phyloP scores from a whole-genome alignment of 2,113 vertebrate genomes.

The Sigmodon hispidus region DNA sequence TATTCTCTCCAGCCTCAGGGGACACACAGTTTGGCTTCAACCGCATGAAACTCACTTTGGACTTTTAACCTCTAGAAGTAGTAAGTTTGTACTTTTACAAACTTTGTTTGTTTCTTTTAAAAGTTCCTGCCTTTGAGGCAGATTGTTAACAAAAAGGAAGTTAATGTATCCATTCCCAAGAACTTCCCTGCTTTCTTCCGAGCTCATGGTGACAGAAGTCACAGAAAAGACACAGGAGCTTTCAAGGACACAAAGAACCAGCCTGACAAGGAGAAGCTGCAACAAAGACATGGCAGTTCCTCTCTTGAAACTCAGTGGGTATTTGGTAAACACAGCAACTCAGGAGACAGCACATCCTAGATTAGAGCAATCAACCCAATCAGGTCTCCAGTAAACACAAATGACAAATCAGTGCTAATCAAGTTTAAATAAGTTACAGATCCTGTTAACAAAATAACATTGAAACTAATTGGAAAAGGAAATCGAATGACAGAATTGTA shows the following conservation, averaged over 20 bases:
- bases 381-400: not conserved
- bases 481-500: not conserved
- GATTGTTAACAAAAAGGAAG: not conserved
- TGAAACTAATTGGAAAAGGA: conserved; percentile 1
- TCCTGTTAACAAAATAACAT: not conserved
- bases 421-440: not conserved
- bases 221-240: conserved; percentile 57
- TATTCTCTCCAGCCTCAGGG: not conserved
- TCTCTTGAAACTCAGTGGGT: not conserved
- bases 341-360: not conserved
- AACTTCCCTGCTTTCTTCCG: not conserved
- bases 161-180: not conserved
- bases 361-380: not conserved
- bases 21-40: not conserved
- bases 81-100: not conserved
- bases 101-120: too few species aligned
- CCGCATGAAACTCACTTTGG: not conserved
- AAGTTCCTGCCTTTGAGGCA: not conserved
- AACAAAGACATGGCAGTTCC: not conserved
- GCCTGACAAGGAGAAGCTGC: conserved; percentile 55
- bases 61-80: not conserved
- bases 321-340: not conserved
- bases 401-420: not conserved
- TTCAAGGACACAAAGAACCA: not conserved
- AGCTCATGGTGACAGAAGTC: conserved; percentile 78